These are phyloP conservation scores for Isoperla grammatica DNA, from an alignment of 2,888 invertebrate species.

Conservation along the genomic window DNA sequence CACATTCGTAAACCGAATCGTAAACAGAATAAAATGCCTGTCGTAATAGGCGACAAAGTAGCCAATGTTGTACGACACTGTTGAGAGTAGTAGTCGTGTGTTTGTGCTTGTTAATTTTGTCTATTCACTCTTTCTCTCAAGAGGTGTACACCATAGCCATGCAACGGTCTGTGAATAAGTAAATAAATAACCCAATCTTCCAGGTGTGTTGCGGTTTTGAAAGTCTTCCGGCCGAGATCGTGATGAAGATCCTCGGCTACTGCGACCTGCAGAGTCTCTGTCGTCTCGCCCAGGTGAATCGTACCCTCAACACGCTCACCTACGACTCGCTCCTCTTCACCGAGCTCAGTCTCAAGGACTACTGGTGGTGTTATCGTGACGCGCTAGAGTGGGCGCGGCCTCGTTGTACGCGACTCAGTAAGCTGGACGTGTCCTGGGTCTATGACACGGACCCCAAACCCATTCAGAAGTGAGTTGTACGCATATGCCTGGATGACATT, in stretches of 20 bases:
- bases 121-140: too few species aligned
- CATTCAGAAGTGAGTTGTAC: too few species aligned
- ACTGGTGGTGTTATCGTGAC: constrained; percentile 52
- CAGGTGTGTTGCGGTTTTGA: background rate
- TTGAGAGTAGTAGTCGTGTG: too few species aligned
- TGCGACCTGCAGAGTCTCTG: constrained; percentile 74
- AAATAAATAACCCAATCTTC: too few species aligned
- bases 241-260: constrained; percentile 71
- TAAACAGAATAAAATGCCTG: too few species aligned
- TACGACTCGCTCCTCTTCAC: constrained; percentile 71
- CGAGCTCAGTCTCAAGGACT: constrained; percentile 66
- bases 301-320: constrained; percentile 63
- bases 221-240: constrained; percentile 71
- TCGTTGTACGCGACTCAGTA: constrained; percentile 64
- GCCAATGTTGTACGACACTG: too few species aligned
- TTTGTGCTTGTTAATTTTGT: too few species aligned
- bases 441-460: constrained; percentile 47
- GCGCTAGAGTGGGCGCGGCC: constrained; percentile 51
- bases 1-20: too few species aligned
- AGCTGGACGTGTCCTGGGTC: constrained; percentile 85
- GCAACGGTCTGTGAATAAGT: too few species aligned
- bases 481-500: too few species aligned
- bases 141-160: too few species aligned
- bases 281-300: constrained; percentile 69
- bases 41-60: too few species aligned